These are phyloP conservation scores for Tigriopus californicus DNA, from an alignment of 2,888 invertebrate genomes.

Conservation along the genomic window DNA sequence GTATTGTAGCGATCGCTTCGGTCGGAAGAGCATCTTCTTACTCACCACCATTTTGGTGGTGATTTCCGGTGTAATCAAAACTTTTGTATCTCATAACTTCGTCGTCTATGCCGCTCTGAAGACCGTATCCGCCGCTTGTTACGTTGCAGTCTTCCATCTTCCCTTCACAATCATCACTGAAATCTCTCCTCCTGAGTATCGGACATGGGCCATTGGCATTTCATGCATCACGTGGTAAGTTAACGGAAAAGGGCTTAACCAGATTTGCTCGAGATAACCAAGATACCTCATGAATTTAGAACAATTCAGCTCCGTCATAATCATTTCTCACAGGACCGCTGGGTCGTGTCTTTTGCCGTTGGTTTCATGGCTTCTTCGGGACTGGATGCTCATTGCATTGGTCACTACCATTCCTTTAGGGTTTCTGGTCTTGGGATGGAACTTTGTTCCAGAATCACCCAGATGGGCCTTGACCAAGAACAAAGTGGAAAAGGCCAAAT, in stretches of 20 bases:
- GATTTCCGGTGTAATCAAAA: background rate
- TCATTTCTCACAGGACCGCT: constrained; percentile 19
- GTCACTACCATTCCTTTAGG: constrained; percentile 21
- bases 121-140: background rate
- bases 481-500: constrained; percentile 19
- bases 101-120: background rate
- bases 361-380: constrained; percentile 22
- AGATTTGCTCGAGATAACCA: no score
- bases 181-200: background rate
- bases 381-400: constrained; percentile 23
- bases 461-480: constrained; percentile 22
- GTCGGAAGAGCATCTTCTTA: background rate
- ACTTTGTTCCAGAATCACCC: constrained; percentile 21
- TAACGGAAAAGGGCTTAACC: no score
- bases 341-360: constrained; percentile 24
- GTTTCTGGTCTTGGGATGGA: constrained; percentile 20
- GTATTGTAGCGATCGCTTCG: background rate
- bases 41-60: background rate
- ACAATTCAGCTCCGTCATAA: no score
- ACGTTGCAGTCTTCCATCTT: background rate
- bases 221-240: background rate
- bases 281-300: no score
- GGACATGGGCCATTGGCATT: background rate
- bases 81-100: background rate
- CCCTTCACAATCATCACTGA: background rate